Evolutionary conservation across 2,113 vertebrate genomes (phyloP), one percentile per base, ranked within the genome.

Genomic region (Aegotheles bennettii): DNA sequence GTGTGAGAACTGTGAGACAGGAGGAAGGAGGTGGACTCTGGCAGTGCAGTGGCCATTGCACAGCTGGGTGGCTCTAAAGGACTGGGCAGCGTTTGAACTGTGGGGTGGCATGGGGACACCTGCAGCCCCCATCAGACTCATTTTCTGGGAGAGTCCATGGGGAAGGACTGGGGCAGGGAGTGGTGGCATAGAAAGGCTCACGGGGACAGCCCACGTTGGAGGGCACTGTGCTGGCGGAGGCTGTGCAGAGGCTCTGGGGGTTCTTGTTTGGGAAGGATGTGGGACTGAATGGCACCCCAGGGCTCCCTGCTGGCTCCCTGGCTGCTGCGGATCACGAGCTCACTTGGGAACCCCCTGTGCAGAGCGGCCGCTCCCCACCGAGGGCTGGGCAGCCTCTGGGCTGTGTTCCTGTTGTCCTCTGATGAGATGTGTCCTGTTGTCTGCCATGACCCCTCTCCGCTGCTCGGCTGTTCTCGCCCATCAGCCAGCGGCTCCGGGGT

Each of bases 361-460:
- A 28, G 47, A 45, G 53, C 4, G 1, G 9, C 13, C 0, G 2
- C 59, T 36, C 20, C 47, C 16, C 2, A 1, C 35, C 1, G 1
- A n/a, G 51, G 33, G 33, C 23, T 26, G 43, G 33, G 60, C 68
- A 18, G 42, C 36, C 28, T 36, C 53, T 8, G 4, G 50, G 36
- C 60, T 51, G 11, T 17, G 73, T 31, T 31, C 35, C 48, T 57
- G 63, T 38, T 31, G 51, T 51, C 35, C 36, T 17, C 43, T 36
- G 59, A 23, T 0, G 2, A 29, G 38, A 20, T 0, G 0, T 1
- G 1, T 26, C 21, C 60, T 1, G 1, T 45, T 19, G 38, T 59
- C 38, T 51, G 45, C n/a, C 45, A 20, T 26, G 13, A 43, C 43
- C 26, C 26, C 50, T 33, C 69, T 57, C 24, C 5, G 50, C 42